Evolutionary conservation across 2,113 vertebrate species (phyloP), one percentile per base, ranked within the genome.

Genomic region (Crotalus horridus): DNA sequence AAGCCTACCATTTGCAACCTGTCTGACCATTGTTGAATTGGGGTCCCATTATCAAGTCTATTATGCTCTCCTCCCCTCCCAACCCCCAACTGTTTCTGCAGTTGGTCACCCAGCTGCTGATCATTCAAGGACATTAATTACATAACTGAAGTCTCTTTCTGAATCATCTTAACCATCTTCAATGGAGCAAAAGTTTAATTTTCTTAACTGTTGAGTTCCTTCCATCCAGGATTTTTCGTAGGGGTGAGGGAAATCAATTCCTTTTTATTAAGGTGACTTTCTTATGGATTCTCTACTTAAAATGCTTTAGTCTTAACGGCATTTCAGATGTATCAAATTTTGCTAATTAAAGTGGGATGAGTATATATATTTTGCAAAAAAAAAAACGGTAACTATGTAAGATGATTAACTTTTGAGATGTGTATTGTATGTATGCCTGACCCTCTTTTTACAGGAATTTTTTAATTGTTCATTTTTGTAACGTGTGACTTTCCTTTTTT

Each of bases 261-360:
- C 21, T 29, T 55, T 92, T 92, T 88, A 43, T 26, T 26, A 55
- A 48, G 43, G 61, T 4, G 29, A 1, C 61, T 9, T 91, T 2
- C 58, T 81, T 24, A 59, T 17, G 4, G 43, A 55, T 56, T 39
- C 74, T 12, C 85, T 61, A 55, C 51, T 15, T 85, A 17, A 51
- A 51, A 81, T 1, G 23, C 90, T 93, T 90, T 55, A 94, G 93
- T 43, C 92, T 0, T 93, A 94, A 94, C 20, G 91, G 48, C 56
- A 90, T 96, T 93, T 92, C 94, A 93, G 95, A 93, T 94, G 95
- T 96, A 96, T 94, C 94, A 94, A 94, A 94, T 95, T 58, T 12
- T 4, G 95, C 95, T 96, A 96, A 96, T 93, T 91, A 89, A 94
- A 94, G 43, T n/a, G 81, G 94, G 61, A 51, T 17, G 58, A 92